Conservation (phyloP, 2,113 vertebrate genomes). For the Crypturellus undulatus region DNA sequence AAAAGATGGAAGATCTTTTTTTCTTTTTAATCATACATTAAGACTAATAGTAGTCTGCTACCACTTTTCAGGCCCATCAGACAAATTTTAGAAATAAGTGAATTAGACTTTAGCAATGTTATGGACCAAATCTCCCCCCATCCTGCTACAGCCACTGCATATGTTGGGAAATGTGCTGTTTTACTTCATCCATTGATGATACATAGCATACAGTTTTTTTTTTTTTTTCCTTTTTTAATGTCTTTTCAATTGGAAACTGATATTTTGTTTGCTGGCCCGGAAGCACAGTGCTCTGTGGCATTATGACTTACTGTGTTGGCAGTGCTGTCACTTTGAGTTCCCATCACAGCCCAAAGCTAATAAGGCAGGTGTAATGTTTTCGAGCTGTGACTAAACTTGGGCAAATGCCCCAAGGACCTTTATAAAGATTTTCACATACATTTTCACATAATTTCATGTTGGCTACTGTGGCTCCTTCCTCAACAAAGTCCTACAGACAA, state of each 20-base stretch:
- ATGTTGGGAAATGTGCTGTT: not conserved
- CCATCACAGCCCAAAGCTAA: constrained; percentile 43
- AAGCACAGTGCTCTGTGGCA: constrained; percentile 13
- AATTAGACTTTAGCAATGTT: not conserved
- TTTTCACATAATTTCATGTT: not conserved
- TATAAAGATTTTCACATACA: not conserved
- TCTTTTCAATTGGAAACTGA: constrained; percentile 19
- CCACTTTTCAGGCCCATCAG: not conserved
- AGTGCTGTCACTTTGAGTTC: constrained; percentile 10
- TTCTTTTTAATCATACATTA: not conserved
- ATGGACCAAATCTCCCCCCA: not conserved
- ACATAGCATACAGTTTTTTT: not conserved
- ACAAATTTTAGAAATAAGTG: not conserved
- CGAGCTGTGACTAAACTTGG: constrained; percentile 30
- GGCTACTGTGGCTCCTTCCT: not conserved
- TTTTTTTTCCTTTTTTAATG: not conserved
- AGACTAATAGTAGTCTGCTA: not conserved
- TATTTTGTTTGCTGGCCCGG: constrained; percentile 12
- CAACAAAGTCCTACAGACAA: not conserved
- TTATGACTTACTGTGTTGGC: constrained; percentile 32
- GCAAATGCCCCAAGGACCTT: constrained; percentile 23
- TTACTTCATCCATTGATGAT: not conserved
- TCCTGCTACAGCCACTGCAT: not conserved
- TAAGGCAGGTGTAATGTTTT: not conserved
- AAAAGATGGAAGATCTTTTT: not conserved